A percentile compares a stretch with the other conserved stretches of the same genome.
Evolutionary conservation across 2,113 vertebrate species (phyloP).

Genomic region (Rhinichthys klamathensis): DNA sequence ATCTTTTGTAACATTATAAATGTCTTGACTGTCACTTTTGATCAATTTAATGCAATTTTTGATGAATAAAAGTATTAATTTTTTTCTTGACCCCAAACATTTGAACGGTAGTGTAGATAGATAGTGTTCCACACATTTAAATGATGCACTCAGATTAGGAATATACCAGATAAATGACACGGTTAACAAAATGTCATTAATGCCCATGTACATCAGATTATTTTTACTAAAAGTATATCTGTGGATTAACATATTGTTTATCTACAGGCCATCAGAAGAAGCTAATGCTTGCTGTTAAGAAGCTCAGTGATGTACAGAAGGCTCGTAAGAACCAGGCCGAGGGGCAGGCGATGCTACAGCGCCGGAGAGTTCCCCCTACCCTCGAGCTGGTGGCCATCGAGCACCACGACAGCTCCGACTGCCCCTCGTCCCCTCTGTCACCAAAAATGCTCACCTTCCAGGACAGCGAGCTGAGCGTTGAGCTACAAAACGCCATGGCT

Average conservation of each 20-base stretch:
- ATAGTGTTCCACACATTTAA: not conserved
- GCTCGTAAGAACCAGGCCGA: constrained; percentile 82
- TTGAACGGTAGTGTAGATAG: not conserved
- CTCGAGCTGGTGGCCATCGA: constrained; percentile 89
- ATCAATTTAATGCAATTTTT: not conserved
- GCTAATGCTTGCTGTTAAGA: constrained; percentile 94
- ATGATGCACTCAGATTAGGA: not conserved
- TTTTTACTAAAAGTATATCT: not conserved
- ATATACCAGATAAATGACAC: not conserved
- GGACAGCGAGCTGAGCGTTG: constrained; percentile 89
- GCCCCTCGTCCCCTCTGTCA: constrained; percentile 79
- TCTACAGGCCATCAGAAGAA: constrained; percentile 96
- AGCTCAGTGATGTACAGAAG: constrained; percentile 87
- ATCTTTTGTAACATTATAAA: not conserved
- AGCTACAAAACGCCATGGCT: constrained; percentile 91
- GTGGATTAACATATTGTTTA: constrained; percentile 59
- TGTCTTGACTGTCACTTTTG: not conserved
- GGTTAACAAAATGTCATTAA: not conserved
- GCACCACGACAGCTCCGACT: constrained; percentile 76
- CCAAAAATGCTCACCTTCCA: constrained; percentile 90
- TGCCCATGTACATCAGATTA: not conserved
- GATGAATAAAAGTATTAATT: not conserved
- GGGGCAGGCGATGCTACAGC: constrained; percentile 74
- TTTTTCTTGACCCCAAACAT: not conserved
- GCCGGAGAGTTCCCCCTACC: constrained; percentile 73